Base-by-base conservation (phyloP, 2,113 vertebrate species). In the Tinamus guttatus region DNA sequence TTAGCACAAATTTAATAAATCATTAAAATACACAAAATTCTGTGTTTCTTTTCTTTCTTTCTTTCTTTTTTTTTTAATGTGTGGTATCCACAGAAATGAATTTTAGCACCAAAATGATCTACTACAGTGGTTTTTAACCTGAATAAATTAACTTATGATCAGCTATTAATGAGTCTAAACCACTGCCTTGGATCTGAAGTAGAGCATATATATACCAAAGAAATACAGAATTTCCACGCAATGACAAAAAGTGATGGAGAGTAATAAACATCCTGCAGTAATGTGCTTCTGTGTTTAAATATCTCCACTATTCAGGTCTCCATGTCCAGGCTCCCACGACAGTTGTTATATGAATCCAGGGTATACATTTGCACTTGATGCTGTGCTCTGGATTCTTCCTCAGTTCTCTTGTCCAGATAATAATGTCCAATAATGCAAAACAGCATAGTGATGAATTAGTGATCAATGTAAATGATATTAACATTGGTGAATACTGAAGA, bases 331-430 rank as follows among this genome's bases (percentile, higher is more conserved):
- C 38, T 87, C 76, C 58, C 40, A 20, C 11, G 3, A 17, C 27
- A 41, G 9, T 25, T 58, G 20, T 45, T 73, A 76, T 30, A n/a
- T 3, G 67, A 83, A 76, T 18, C 7, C 32, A 67, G 21, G 5
- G 25, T 0, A 1, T 7, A 12, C 7, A 9, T 56, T 56, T 17
- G 1, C n/a, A 14, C 81, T 81, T 59, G 2, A 40, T 32, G 16
- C 54, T 49, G 6, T 67, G n/a, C 24, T 41, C 34, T 52, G 58
- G 16, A 34, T n/a, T 18, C 36, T 58, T 76, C 16, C 36, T 80
- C 21, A 2, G 27, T 8, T 73, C 68, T 90, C 22, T n/a, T 49
- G 11, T 4, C 30, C 34, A 25, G 10, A n/a, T n/a, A n/a, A n/a
- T n/a, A n/a, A n/a, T n/a, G n/a, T n/a, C n/a, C n/a, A 5, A 1